These are phyloP conservation scores for Podarcis lilfordi DNA, from an alignment of 2,797 vertebrate species.

Conservation along the genomic window DNA sequence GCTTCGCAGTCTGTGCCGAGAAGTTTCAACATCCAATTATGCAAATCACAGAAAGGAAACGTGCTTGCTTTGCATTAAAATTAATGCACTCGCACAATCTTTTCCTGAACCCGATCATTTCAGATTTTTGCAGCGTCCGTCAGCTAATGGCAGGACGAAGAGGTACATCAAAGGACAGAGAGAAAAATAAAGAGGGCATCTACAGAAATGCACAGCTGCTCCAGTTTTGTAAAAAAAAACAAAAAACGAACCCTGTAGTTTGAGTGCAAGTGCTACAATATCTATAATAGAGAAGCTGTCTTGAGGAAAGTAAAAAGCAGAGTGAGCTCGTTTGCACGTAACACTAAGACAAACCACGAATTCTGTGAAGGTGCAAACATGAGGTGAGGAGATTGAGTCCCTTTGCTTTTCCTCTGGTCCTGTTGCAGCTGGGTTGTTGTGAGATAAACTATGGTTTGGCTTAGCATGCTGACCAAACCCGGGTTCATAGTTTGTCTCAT, in stretches of 20 bases:
- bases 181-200: background rate
- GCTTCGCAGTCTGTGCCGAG: background rate
- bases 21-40: background rate
- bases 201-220: background rate
- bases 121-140: background rate
- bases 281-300: background rate
- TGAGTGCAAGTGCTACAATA: background rate
- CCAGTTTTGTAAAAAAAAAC: background rate
- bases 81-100: background rate
- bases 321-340: too few relatives aligned
- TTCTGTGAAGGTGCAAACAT: too few relatives aligned
- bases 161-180: background rate
- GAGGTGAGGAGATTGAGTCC: too few relatives aligned
- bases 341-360: too few relatives aligned
- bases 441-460: too few relatives aligned
- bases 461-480: too few relatives aligned
- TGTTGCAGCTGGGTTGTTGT: too few relatives aligned
- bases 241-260: background rate
- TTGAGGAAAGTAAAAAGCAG: background rate
- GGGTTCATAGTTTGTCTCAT: too few relatives aligned
- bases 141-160: background rate
- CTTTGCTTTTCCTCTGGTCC: too few relatives aligned
- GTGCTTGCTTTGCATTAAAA: background rate
- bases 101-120: background rate
- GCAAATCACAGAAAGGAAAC: background rate